A percentile compares a stretch with the other conserved stretches of the same genome.
These are phyloP conservation scores for Eulemur mongoz DNA, from an alignment of 2,797 vertebrate genomes.

Conservation along the genomic window DNA sequence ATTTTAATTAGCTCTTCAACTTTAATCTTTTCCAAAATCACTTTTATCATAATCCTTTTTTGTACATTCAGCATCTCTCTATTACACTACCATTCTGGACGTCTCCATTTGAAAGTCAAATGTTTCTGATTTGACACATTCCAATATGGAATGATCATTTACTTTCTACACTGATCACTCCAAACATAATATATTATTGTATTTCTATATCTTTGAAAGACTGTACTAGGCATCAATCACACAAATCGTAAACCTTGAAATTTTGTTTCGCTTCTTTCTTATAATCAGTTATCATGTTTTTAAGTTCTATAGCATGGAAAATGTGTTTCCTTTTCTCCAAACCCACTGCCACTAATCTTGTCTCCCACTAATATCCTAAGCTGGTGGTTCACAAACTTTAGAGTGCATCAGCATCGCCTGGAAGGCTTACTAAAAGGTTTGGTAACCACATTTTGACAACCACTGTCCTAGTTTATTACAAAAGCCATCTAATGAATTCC, in stretches of 20 bases:
- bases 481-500: not conserved
- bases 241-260: not conserved
- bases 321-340: not conserved
- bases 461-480: not conserved
- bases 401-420: fast-evolving
- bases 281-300: not conserved
- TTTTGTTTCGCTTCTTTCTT: not conserved
- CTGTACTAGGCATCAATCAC: not conserved
- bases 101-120: not conserved
- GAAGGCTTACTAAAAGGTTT: not conserved
- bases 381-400: not conserved
- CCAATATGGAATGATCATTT: not conserved
- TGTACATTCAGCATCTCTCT: not conserved
- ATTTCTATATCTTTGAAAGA: not conserved
- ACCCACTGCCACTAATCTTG: not conserved
- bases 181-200: not conserved
- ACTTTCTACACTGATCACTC: not conserved
- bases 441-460: not conserved
- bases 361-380: not conserved
- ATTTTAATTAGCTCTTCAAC: not conserved
- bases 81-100: not conserved
- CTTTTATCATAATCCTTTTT: not conserved
- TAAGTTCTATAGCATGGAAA: not conserved
- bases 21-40: not conserved
- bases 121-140: not conserved